Conservation (phyloP, 37 sponge, comb jelly and placozoan species). For the Amphimedon queenslandica region DNA sequence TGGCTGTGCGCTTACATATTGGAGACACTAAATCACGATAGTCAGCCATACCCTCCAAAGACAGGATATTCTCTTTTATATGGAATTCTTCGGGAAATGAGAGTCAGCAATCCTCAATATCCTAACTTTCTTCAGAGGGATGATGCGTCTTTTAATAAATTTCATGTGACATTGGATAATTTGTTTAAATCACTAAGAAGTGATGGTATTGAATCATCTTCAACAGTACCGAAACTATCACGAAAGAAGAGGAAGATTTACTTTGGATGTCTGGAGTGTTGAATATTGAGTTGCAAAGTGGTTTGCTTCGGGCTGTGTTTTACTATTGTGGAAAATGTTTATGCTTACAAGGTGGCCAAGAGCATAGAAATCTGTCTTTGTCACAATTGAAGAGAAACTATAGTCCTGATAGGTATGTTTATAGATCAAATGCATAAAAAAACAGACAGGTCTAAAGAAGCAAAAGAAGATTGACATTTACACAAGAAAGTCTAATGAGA, state of each 20-base stretch:
- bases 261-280: background rate
- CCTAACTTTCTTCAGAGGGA: background rate
- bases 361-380: background rate
- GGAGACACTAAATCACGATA: background rate
- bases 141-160: background rate
- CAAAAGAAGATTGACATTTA: background rate
- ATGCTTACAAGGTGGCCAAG: background rate
- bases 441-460: background rate
- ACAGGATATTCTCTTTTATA: background rate
- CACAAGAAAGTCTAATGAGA: no score
- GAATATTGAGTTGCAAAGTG: background rate
- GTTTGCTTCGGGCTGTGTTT: background rate
- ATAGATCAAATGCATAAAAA: background rate
- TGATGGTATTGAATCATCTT: background rate
- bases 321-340: background rate
- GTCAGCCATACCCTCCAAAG: conserved; percentile 6
- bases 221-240: background rate
- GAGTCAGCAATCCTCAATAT: background rate
- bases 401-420: background rate
- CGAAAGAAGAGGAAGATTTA: background rate
- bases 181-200: background rate
- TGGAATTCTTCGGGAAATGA: background rate
- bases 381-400: background rate
- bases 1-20: background rate
- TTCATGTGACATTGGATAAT: background rate